These are phyloP conservation scores for Hycleus phaleratus DNA, from an alignment of 1,140 invertebrate genomes.

Conservation along the genomic window DNA sequence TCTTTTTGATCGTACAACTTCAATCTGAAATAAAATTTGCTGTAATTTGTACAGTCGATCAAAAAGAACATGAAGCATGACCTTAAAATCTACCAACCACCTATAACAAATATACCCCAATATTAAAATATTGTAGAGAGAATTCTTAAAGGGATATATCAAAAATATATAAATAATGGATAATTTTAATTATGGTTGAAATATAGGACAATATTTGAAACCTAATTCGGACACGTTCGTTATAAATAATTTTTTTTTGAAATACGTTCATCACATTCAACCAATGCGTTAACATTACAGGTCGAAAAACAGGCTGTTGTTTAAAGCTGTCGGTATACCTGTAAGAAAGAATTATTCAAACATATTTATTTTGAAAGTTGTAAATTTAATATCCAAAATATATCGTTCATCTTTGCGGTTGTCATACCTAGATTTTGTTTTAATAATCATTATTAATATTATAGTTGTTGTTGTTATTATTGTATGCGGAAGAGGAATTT, in stretches of 20 bases:
- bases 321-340: conserved; percentile 27
- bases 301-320: conserved; percentile 29
- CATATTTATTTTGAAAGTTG: no score
- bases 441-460: neutral
- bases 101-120: conserved; percentile 12
- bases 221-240: conserved; percentile 5
- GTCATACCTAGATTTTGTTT: neutral
- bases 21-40: no score
- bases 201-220: conserved; percentile 14
- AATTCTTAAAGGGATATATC: conserved; percentile 26
- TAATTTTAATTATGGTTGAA: conserved; percentile 10
- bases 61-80: neutral
- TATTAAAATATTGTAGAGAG: conserved; percentile 29
- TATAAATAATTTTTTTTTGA: conserved; percentile 11
- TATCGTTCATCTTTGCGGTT: neutral
- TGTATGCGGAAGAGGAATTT: no score
- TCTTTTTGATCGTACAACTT: no score
- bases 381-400: no score
- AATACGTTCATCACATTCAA: conserved; percentile 26
- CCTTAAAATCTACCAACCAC: conserved; percentile 18
- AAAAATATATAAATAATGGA: conserved; percentile 6
- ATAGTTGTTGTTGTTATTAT: no score
- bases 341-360: conserved; percentile 29
- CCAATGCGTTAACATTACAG: conserved; percentile 35
- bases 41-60: no score